Base-by-base conservation (phyloP, 2,113 vertebrate species). In the Zosterops lateralis region DNA sequence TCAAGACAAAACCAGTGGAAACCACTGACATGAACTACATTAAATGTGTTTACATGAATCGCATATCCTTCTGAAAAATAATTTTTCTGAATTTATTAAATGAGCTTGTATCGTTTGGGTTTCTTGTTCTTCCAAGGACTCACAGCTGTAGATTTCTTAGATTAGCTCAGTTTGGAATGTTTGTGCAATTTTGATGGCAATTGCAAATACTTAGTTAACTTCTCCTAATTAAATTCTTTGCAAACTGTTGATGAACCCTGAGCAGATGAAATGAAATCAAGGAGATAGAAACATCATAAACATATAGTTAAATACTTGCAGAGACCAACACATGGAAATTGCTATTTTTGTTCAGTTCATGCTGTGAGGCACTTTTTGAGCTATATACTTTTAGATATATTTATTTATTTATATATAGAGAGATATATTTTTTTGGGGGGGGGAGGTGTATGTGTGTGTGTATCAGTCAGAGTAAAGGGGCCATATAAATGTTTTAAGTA, bases 1-100 rank as follows among this genome's bases (percentile, higher is more conserved):
- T 98, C 85, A 93, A 92, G 97, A 98, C 95, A 98, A 96, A 98
- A 96, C 50, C 95, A 97, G 7, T 87, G 95, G 92, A 98, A 98
- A 79, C 89, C 97, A 75, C 95, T 98, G 64, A 97, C 92, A 14
- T 97, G 97, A 96, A 95, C 88, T 4, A 97, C 94, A 74, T 97
- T 97, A 48, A 97, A 98, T 97, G 97, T 98, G 96, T 93, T 75
- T 73, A 25, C 34, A 36, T 57, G 66, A 78, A 92, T 21, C 34
- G 61, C 32, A 22, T 70, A 47, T 62, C 47, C 64, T 87, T 92
- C 61, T 87, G 38, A 82, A 81, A 47, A 56, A 58, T 21, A 61
- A 7, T 3, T 51, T 54, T 77, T 50, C 40, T 61, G 7, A 67
- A 65, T 78, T 51, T 70, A 64, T 71, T 71, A 78, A 74, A 36